Conservation (phyloP, 2,888 invertebrate genomes). For the Plemyria rubiginata region DNA sequence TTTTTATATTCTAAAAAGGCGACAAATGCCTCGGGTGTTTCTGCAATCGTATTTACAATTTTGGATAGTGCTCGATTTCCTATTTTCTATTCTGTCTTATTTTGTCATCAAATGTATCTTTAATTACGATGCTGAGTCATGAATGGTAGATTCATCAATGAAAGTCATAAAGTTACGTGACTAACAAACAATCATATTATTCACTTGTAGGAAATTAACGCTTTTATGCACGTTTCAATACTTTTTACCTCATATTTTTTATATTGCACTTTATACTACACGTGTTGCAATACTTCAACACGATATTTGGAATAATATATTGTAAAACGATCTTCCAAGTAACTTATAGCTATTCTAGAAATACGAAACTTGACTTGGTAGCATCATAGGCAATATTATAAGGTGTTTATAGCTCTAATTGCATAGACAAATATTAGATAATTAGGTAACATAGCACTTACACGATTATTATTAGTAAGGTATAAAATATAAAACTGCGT, state of each 20-base stretch:
- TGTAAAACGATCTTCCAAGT: conserved; percentile 24
- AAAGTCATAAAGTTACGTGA: conserved; percentile 22
- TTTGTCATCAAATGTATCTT: not conserved
- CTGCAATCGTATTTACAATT: conserved; percentile 2
- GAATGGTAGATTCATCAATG: conserved; percentile 9
- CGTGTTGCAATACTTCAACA: conserved; percentile 6
- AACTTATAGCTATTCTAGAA: conserved; percentile 23
- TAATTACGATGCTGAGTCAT: too few relatives aligned
- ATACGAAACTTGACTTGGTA: conserved; percentile 21
- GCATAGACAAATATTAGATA: not conserved
- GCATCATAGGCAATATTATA: conserved; percentile 19
- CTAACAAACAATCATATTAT: conserved; percentile 13
- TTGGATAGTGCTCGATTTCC: not conserved
- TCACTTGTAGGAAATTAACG: not conserved
- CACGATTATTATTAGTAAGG: too few relatives aligned
- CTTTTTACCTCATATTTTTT: too few relatives aligned
- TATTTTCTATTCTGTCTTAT: not conserved
- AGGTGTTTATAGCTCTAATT: conserved; percentile 17
- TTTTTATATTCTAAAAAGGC: not conserved
- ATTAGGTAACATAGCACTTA: too few relatives aligned
- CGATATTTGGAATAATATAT: conserved; percentile 32
- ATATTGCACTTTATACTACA: too few relatives aligned
- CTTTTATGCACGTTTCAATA: too few relatives aligned
- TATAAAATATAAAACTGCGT: too few relatives aligned
- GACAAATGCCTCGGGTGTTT: not conserved